Evolutionary conservation across 1,140 invertebrate species (phyloP).

Genomic region (Polypedilum pembai): DNA sequence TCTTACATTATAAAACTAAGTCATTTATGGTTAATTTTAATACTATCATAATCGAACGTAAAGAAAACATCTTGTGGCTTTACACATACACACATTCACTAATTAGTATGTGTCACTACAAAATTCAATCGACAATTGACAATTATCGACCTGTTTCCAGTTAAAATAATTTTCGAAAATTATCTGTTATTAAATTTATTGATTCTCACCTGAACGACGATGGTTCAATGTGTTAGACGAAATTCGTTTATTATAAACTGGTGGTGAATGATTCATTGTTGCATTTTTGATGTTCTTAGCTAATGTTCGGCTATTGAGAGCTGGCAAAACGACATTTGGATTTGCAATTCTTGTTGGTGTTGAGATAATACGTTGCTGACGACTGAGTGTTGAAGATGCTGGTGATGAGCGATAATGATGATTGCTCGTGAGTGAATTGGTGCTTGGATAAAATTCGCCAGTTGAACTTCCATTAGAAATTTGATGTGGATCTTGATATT

Average conservation of each 20-base stretch:
- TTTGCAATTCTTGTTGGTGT: constrained; percentile 72
- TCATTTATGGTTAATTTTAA: too few relatives aligned
- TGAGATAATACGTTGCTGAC: constrained; percentile 49
- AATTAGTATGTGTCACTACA: too few relatives aligned
- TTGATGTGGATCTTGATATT: constrained; percentile 44
- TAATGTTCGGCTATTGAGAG: constrained; percentile 48
- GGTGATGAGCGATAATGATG: constrained; percentile 42
- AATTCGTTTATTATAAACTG: background rate
- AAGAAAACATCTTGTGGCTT: too few relatives aligned
- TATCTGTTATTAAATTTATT: background rate
- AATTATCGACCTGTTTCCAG: too few relatives aligned
- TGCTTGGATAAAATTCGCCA: constrained; percentile 35
- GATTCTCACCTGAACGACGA: background rate
- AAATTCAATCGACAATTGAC: too few relatives aligned
- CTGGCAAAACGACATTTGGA: constrained; percentile 58
- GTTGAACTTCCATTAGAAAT: background rate
- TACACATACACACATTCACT: too few relatives aligned
- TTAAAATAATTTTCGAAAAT: too few relatives aligned
- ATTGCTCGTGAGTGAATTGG: constrained; percentile 47
- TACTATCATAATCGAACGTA: too few relatives aligned
- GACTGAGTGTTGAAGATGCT: constrained; percentile 37
- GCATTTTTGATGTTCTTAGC: constrained; percentile 23
- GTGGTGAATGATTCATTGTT: constrained; percentile 23
- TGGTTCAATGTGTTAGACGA: background rate
- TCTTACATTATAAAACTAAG: too few relatives aligned